A percentile compares a stretch with the other conserved stretches of the same genome.
These are phyloP conservation scores for Leiothrix lutea DNA, from an alignment of 2,113 vertebrate genomes.

Conservation along the genomic window DNA sequence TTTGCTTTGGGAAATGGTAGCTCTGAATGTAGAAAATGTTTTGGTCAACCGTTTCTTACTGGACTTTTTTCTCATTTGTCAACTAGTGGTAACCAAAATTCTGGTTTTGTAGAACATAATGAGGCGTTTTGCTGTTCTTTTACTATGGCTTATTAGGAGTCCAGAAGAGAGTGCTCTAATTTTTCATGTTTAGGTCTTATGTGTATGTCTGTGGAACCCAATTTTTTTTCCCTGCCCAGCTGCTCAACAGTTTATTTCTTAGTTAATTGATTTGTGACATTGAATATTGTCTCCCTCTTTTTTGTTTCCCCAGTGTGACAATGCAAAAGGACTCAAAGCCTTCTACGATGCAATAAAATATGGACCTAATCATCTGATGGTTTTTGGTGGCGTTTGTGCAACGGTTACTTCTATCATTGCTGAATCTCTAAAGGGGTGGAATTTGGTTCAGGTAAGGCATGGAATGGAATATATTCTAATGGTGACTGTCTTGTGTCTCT, in stretches of 20 bases:
- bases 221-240: not conserved
- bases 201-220: not conserved
- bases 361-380: constrained; percentile 97
- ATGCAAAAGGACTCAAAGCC: constrained; percentile 96
- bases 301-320: constrained; percentile 86
- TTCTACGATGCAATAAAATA: constrained; percentile 99
- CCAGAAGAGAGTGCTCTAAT: not conserved
- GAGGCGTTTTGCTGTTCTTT: not conserved
- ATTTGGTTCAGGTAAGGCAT: constrained; percentile 93
- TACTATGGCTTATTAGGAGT: not conserved
- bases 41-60: not conserved
- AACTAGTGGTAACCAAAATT: not conserved
- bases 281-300: not conserved
- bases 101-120: not conserved
- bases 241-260: not conserved
- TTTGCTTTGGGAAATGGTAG: not conserved
- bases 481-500: not conserved
- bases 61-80: not conserved
- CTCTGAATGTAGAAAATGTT: not conserved
- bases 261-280: not conserved
- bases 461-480: not conserved
- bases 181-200: not conserved
- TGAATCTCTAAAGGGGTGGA: constrained; percentile 97
- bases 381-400: constrained; percentile 97
- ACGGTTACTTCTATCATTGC: constrained; percentile 98